A percentile compares a stretch with the other conserved stretches of the same genome.
These are phyloP conservation scores for Anoura caudifer DNA, from an alignment of 2,113 vertebrate species.

Conservation along the genomic window DNA sequence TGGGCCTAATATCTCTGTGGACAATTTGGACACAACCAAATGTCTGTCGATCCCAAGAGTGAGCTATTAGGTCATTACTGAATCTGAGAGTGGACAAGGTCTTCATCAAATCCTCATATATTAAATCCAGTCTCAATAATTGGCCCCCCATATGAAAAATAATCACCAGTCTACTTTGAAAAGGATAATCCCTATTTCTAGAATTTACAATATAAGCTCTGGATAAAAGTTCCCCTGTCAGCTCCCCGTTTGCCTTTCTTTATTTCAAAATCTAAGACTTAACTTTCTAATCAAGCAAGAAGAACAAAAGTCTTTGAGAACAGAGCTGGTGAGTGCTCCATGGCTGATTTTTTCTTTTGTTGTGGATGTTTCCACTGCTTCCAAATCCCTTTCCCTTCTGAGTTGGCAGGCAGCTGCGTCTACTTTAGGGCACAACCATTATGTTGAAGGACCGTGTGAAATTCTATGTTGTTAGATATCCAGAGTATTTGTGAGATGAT, in stretches of 20 bases:
- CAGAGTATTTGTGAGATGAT: constrained; percentile 20
- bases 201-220: background rate
- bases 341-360: background rate
- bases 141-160: background rate
- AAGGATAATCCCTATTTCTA: background rate
- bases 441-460: background rate
- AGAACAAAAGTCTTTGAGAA: background rate
- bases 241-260: background rate
- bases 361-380: background rate
- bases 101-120: background rate
- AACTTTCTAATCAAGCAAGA: background rate
- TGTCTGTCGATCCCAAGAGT: background rate
- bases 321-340: background rate
- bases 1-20: background rate
- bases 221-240: background rate
- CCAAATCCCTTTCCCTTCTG: background rate
- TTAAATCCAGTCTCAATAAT: background rate
- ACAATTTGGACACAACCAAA: background rate
- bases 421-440: background rate
- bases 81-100: background rate
- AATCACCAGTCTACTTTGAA: background rate
- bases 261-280: background rate
- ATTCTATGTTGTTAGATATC: constrained; percentile 5
- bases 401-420: background rate
- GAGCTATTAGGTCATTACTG: background rate